Evolutionary conservation across 2,113 vertebrate species (phyloP).

Genomic region (Crotalus horridus): DNA sequence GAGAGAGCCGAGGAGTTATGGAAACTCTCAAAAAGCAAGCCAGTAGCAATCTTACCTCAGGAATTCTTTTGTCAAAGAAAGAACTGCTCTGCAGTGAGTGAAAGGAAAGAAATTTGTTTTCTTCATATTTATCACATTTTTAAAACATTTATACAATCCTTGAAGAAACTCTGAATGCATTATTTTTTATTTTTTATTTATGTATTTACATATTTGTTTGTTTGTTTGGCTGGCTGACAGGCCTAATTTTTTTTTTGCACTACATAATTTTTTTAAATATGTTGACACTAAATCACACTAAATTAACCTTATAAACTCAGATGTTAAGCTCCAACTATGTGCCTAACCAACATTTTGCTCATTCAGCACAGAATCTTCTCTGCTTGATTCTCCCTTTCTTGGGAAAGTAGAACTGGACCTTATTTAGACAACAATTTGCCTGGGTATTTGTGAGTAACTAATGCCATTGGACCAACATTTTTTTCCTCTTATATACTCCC

Average conservation of each 20-base stretch:
- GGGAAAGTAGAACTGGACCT: not conserved
- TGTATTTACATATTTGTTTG: no score
- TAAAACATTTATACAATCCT: not conserved
- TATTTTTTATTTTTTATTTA: no score
- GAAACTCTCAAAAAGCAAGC: not conserved
- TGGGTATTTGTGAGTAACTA: not conserved
- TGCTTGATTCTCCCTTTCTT: not conserved
- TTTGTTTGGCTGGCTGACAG: not conserved
- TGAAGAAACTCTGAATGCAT: not conserved
- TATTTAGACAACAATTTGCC: not conserved
- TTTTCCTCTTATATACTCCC: not conserved
- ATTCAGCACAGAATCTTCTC: not conserved
- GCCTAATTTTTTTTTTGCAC: not conserved
- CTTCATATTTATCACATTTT: not conserved
- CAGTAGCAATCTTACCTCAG: not conserved
- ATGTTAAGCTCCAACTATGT: not conserved
- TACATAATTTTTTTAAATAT: not conserved
- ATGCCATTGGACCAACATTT: not conserved
- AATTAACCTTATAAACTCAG: not conserved
- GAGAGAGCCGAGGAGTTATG: not conserved
- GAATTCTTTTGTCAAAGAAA: not conserved
- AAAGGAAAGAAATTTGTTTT: not conserved
- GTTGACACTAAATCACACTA: not conserved
- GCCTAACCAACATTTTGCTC: not conserved
- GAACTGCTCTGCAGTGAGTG: not conserved